Percentiles rank a stretch among this genome's conserved stretches.
These are phyloP conservation scores for Daubentonia madagascariensis DNA, from an alignment of 2,113 vertebrate genomes.

Conservation along the genomic window DNA sequence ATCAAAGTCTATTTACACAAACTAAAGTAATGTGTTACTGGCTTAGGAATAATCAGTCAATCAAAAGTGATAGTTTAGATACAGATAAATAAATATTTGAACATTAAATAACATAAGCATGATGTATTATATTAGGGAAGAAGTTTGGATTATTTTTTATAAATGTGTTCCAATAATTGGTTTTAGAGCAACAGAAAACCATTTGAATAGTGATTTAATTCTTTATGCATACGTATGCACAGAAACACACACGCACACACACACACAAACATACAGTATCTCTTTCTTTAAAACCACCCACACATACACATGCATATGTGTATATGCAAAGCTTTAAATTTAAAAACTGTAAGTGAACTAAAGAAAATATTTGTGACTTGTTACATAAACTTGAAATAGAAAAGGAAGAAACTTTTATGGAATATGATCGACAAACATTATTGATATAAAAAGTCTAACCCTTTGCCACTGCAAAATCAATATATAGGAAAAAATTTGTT, in stretches of 20 bases:
- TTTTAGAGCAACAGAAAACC: background rate
- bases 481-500: background rate
- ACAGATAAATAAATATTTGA: background rate
- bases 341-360: background rate
- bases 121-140: background rate
- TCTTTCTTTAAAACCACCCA: background rate
- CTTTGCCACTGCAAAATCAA: background rate
- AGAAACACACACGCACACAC: no score
- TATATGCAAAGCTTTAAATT: background rate
- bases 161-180: background rate
- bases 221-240: background rate
- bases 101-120: background rate
- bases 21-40: background rate
- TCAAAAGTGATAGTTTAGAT: background rate
- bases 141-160: background rate
- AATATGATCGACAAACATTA: background rate
- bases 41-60: background rate
- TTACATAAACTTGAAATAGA: background rate
- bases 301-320: background rate
- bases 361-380: background rate
- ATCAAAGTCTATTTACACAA: background rate
- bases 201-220: background rate
- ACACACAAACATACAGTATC: no score
- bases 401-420: background rate
- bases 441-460: background rate